Evolutionary conservation across 1,140 invertebrate species (phyloP), one percentile per base, ranked within the genome.

Genomic region (Ladona fulva): DNA sequence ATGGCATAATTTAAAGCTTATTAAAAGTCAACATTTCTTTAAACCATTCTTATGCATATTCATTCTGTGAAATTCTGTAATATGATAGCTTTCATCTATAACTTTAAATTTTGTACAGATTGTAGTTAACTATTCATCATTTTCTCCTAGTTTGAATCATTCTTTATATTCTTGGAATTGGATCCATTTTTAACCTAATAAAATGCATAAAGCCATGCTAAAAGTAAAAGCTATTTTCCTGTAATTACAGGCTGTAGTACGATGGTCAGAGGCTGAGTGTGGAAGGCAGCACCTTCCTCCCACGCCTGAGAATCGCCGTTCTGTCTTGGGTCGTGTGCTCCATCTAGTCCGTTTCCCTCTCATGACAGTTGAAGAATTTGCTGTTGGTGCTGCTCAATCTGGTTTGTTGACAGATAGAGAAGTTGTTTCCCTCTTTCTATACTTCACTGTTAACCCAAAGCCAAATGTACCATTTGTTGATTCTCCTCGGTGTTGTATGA

Each of bases 301-400:
- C 0, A 92, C 89, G n/a, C 87, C 91, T 0, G 90, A 90, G 79
- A 94, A 95, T 84, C 90, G 93, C 81, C 84, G 93, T 79, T 83
- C 86, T 76, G 90, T 94, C 0, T 84, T 95, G 0, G 91, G 91
- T 0, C 82, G 87, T 76, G 90, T 92, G 19, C 86, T 96, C 74
- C 87, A 89, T 52, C 86, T 94, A 0, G 91, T 97, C 79, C 86
- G 95, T 29, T 97, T 95, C 84, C 94, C 95, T 5, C 84, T 95
- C 5, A 96, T 97, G 94, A 92, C 91, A 0, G 90, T 94, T 1
- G 92, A 95, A 83, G 94, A 96, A 84, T 96, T 96, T 86, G 94
- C 94, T 0, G 88, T 90, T 81, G 91, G 92, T 8, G 90, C 93
- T 12, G 94, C 93, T 8, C 91, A 92, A 81, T 91, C 90, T 81